phyloP scores from a whole-genome alignment of 2,113 vertebrate genomes.

The Sylvietta virens region DNA sequence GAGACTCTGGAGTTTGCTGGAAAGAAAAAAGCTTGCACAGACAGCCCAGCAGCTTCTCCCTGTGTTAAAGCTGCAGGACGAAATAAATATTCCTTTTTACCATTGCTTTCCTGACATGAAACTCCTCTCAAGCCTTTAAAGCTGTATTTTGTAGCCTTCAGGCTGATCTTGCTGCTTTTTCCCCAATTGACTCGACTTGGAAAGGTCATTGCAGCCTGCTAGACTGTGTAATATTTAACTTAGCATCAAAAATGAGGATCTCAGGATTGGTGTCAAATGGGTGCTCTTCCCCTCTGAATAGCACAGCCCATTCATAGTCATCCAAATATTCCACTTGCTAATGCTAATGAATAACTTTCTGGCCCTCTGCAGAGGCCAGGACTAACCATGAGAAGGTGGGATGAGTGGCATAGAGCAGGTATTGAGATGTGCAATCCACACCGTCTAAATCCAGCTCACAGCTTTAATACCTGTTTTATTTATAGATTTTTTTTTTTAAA shows the following conservation, averaged over 20 bases:
- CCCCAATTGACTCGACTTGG: not conserved
- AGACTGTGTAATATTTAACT: slow-evolving; percentile 45
- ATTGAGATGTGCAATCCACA: not conserved
- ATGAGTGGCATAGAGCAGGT: not conserved
- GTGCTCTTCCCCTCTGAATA: slow-evolving; percentile 18
- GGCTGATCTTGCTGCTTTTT: not conserved
- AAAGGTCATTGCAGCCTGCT: not conserved
- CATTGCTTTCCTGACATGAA: not conserved
- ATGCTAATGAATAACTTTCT: slow-evolving; percentile 26
- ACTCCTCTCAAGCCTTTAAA: not conserved
- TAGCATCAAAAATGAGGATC: slow-evolving; percentile 34
- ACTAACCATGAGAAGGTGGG: not conserved
- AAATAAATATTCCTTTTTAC: not conserved
- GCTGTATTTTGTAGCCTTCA: not conserved
- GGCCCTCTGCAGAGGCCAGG: not conserved
- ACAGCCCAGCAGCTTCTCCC: not conserved
- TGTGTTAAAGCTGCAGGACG: not conserved
- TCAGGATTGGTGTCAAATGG: slow-evolving; percentile 12
- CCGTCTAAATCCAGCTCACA: not conserved
- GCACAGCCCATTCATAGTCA: slow-evolving; percentile 41
- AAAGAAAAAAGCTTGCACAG: not conserved
- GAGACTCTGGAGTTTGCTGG: not conserved
- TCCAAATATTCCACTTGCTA: slow-evolving; percentile 31
- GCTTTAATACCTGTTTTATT: not conserved
- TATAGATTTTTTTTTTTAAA: not conserved